Base-by-base conservation (phyloP, 2,888 invertebrate genomes). In the Maniola hyperantus region DNA sequence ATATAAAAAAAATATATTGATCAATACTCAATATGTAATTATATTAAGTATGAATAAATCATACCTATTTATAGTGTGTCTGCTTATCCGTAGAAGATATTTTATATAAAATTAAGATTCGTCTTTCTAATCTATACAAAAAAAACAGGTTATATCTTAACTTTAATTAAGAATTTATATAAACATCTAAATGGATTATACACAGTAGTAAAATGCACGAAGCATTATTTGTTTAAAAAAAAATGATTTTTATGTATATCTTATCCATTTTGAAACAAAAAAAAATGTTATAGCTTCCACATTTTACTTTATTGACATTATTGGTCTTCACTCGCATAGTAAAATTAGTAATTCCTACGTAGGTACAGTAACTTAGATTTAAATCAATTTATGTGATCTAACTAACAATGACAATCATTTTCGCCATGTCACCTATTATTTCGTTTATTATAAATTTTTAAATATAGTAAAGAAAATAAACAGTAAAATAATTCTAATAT, bases 1-100 rank as follows among this genome's bases (percentile, higher is more conserved):
- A 80, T 81, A 76, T 80, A 68, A 66, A 65, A 66, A 63, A 66
- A 63, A 61, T 66, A 58, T 61, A 66, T 61, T 48, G 54, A 66
- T 69, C 68, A 66, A 69, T 63, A 66, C 59, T 64, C 60, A 62
- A 48, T 50, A 67, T 61, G 39, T 46, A 65, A 55, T 60, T 68
- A 66, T 36, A 34, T 69, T 50, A 68, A 65, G 65, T 64, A 65
- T 62, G 46, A 59, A 53, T 54, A 60, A 50, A 53, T 58, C 58
- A 62, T 65, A 59, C 53, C 39, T 57, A 13, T 39, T 55, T 54
- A 67, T 65, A 44, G 64, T 50, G 44, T 67, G 65, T 66, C 68
- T 70, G 67, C 70, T 74, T 70, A 54, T 66, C 54, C 54, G 48
- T 63, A 53, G 53, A 42, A 68, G 46, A 48, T 65, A 63, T 67